Evolutionary conservation across 2,888 invertebrate genomes (phyloP).

Genomic region (Amaurobius ferox): DNA sequence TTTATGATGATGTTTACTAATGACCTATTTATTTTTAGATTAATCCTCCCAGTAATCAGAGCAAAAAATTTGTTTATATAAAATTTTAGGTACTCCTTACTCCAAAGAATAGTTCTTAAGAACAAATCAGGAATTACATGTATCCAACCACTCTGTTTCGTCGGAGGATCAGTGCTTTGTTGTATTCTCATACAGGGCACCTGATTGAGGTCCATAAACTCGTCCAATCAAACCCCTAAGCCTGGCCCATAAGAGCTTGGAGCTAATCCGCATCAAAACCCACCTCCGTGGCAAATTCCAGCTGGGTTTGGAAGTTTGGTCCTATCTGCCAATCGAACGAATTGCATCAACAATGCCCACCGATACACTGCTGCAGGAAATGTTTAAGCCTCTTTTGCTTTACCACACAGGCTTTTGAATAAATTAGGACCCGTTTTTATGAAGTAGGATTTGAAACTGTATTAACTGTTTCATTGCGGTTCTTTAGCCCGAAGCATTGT

Average conservation of each 20-base stretch:
- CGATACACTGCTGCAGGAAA: conserved; percentile 58
- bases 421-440: conserved; percentile 52
- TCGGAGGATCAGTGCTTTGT: background rate
- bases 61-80: too few species aligned
- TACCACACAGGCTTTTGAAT: conserved; percentile 55
- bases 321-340: background rate
- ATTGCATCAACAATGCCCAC: conserved; percentile 40
- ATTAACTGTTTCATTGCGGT: conserved; percentile 1
- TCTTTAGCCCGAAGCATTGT: background rate
- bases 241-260: conserved; percentile 16
- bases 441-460: background rate
- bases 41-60: too few species aligned
- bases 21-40: too few species aligned
- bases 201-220: conserved; percentile 13
- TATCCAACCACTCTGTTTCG: background rate
- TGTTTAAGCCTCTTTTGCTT: conserved; percentile 41
- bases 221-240: conserved; percentile 2
- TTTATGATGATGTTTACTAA: too few species aligned
- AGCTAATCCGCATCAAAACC: conserved; percentile 48
- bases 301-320: conserved; percentile 15
- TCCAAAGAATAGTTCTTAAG: too few species aligned
- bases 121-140: too few species aligned
- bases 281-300: conserved; percentile 49
- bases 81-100: too few species aligned
- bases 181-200: background rate